Conservation (phyloP, 1,140 invertebrate species). For the Platyscapa corneri region DNA sequence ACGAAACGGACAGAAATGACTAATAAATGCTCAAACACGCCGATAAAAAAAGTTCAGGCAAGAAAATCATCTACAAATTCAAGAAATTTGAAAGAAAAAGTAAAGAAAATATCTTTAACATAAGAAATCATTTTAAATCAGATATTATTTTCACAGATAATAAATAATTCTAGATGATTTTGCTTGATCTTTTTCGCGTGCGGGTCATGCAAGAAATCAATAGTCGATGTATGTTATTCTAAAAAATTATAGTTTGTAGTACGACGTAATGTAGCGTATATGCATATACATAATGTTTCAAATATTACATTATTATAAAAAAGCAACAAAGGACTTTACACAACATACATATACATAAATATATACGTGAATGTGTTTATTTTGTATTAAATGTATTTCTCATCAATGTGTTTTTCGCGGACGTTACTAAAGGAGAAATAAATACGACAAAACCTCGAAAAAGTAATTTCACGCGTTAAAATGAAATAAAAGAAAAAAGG, state of each 20-base stretch:
- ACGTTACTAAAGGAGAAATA: slow-evolving; percentile 14
- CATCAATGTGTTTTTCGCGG: slow-evolving; percentile 62
- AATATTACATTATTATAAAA: slow-evolving; percentile 39
- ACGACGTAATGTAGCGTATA: slow-evolving; percentile 23
- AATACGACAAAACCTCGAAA: background rate
- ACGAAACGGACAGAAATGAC: background rate
- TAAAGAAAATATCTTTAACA: background rate
- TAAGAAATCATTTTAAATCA: background rate
- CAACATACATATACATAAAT: slow-evolving; percentile 44
- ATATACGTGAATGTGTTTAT: slow-evolving; percentile 63
- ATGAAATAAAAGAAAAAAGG: background rate
- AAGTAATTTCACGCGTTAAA: background rate
- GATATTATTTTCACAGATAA: slow-evolving; percentile 36
- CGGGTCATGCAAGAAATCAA: slow-evolving; percentile 28
- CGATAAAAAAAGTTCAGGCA: background rate
- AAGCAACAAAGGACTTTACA: slow-evolving; percentile 27
- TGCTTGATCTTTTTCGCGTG: slow-evolving; percentile 19
- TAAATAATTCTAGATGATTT: slow-evolving; percentile 18
- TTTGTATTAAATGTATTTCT: slow-evolving; percentile 66
- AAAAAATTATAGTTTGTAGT: slow-evolving; percentile 41
- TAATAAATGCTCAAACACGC: background rate
- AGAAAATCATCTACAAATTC: slow-evolving; percentile 17
- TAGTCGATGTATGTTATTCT: slow-evolving; percentile 45
- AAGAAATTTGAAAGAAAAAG: background rate
- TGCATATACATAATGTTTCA: slow-evolving; percentile 43